Conservation (phyloP, 2,888 invertebrate species). For the Girardia tigrina region DNA sequence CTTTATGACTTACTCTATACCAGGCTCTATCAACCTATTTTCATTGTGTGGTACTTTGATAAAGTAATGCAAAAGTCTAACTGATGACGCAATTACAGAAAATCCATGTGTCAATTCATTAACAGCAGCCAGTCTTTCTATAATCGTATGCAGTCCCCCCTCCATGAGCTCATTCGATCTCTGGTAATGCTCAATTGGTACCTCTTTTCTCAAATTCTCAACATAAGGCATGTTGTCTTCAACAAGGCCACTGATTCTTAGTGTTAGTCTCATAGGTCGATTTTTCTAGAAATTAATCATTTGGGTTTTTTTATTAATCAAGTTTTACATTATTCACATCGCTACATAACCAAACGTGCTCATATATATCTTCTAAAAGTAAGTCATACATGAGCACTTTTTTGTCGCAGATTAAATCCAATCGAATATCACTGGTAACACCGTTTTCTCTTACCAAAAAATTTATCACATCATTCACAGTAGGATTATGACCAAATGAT, state of each 20-base stretch:
- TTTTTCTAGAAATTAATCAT: background rate
- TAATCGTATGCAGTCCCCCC: background rate
- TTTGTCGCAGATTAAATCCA: constrained; percentile 20
- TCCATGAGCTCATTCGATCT: background rate
- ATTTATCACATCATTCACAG: constrained; percentile 14
- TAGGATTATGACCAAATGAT: constrained; percentile 16
- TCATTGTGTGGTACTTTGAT: constrained; percentile 6
- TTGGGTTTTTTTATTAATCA: background rate
- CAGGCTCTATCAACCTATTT: background rate
- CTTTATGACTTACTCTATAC: background rate
- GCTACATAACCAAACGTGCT: constrained; percentile 9
- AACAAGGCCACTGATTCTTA: constrained; percentile 18
- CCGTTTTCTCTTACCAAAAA: constrained; percentile 25
- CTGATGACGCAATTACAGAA: background rate
- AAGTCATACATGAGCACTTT: constrained; percentile 26
- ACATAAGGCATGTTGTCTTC: constrained; percentile 26
- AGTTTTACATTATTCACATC: background rate
- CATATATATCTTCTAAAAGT: constrained; percentile 25
- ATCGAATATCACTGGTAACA: constrained; percentile 2
- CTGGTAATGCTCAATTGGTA: background rate
- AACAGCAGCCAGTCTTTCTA: background rate
- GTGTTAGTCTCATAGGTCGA: constrained; percentile 28
- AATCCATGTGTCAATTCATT: constrained; percentile 9
- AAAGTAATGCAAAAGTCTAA: background rate
- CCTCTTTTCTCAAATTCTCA: constrained; percentile 16